A percentile compares a stretch with the other conserved stretches of the same genome.
These are phyloP conservation scores for Xenus cinereus DNA, from an alignment of 2,113 vertebrate genomes.

Conservation along the genomic window DNA sequence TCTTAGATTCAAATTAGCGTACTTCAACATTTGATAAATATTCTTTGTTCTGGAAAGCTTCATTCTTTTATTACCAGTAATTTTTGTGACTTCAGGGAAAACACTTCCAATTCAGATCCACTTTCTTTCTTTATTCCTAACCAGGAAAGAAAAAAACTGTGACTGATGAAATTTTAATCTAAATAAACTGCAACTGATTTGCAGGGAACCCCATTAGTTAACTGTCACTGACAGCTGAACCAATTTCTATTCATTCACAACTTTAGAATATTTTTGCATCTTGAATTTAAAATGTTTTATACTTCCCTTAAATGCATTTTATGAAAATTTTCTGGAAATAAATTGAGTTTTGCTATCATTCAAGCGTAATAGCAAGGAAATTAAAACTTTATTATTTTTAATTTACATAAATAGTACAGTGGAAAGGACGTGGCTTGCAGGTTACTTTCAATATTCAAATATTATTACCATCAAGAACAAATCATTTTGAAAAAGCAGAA, in stretches of 20 bases:
- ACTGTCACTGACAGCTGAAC: background rate
- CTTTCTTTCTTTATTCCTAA: conserved; percentile 5
- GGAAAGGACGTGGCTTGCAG: background rate
- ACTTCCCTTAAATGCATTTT: background rate
- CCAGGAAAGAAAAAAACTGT: background rate
- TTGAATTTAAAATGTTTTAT: background rate
- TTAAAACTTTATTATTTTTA: background rate
- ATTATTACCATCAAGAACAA: background rate
- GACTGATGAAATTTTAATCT: background rate
- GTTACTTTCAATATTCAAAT: background rate
- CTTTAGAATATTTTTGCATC: background rate
- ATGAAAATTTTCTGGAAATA: background rate
- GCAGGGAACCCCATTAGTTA: background rate
- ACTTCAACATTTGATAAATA: background rate
- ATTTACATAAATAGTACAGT: background rate
- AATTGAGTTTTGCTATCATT: background rate
- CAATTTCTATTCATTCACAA: background rate
- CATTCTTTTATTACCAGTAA: background rate
- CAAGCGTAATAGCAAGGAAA: background rate
- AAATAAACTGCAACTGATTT: conserved; percentile 16
- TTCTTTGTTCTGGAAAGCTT: background rate
- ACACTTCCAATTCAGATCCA: background rate
- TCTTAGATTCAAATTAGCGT: background rate
- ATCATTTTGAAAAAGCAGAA: background rate
- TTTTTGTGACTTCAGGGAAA: background rate